Conservation (phyloP, 1,140 invertebrate genomes). For the Pantala flavescens region DNA sequence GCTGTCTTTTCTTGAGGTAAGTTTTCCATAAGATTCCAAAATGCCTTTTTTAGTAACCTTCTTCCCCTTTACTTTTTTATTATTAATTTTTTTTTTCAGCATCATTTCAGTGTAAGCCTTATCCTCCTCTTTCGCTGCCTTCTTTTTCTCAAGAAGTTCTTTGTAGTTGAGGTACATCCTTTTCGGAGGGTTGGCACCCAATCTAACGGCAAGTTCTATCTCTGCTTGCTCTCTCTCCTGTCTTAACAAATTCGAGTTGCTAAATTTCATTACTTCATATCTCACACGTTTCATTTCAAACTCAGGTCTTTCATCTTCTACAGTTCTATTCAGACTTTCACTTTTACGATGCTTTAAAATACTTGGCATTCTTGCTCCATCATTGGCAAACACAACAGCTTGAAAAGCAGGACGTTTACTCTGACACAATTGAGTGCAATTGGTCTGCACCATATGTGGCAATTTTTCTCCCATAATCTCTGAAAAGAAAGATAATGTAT, state of each 20-base stretch:
- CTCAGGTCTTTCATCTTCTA: background rate
- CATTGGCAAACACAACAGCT: background rate
- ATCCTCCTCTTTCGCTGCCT: background rate
- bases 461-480: background rate
- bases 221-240: background rate
- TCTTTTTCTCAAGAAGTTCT: background rate
- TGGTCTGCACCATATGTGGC: background rate
- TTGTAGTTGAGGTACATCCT: background rate
- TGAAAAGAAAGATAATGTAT: background rate
- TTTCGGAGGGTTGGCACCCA: background rate
- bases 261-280: conserved; percentile 1
- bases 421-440: background rate
- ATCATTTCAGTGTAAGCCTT: background rate
- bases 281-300: background rate
- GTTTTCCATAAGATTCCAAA: background rate
- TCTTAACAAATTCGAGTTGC: background rate
- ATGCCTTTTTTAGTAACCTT: background rate
- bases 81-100: background rate
- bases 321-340: too few species aligned
- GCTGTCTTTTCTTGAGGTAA: background rate
- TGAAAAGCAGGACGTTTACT: background rate
- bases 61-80: background rate
- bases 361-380: background rate
- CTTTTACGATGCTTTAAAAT: too few species aligned
- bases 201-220: background rate